These are phyloP conservation scores for Valencia hispanica DNA, from an alignment of 2,797 vertebrate genomes.

Conservation along the genomic window DNA sequence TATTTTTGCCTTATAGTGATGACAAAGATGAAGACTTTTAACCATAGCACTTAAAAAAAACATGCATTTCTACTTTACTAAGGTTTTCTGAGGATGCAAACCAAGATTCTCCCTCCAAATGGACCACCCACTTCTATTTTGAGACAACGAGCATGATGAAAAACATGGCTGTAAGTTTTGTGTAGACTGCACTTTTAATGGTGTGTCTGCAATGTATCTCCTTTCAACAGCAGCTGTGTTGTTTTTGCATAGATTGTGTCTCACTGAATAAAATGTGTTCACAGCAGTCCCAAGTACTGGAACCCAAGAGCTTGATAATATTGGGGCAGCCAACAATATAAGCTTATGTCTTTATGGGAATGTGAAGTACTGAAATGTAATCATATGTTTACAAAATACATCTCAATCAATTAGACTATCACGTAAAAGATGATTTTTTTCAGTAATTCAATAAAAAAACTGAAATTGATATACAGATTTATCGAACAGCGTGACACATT, in stretches of 20 bases:
- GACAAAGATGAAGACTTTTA: not conserved
- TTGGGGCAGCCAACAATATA: not conserved
- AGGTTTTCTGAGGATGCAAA: not conserved
- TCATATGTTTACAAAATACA: not conserved
- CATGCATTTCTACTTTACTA: slow-evolving; percentile 27
- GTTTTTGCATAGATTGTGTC: slow-evolving; percentile 13
- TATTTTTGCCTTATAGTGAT: not conserved
- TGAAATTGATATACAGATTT: not conserved
- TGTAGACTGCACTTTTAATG: slow-evolving; percentile 8
- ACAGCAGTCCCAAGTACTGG: not conserved
- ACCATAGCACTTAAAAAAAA: slow-evolving; percentile 10
- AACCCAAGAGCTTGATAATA: not conserved
- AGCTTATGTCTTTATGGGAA: not conserved
- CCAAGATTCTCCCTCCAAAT: not conserved
- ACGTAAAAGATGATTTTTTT: not conserved
- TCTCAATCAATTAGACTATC: not conserved
- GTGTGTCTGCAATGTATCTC: slow-evolving; percentile 13
- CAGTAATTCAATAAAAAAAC: not conserved
- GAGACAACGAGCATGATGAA: not conserved
- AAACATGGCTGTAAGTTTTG: slow-evolving; percentile 5
- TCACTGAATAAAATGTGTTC: slow-evolving; percentile 8
- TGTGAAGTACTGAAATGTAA: not conserved
- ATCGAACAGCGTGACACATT: not conserved
- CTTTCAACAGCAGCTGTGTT: slow-evolving; percentile 3
- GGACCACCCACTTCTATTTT: slow-evolving; percentile 31